phyloP scores from a whole-genome alignment of 2,113 vertebrate genomes.

The Thryonomys swinderianus region DNA sequence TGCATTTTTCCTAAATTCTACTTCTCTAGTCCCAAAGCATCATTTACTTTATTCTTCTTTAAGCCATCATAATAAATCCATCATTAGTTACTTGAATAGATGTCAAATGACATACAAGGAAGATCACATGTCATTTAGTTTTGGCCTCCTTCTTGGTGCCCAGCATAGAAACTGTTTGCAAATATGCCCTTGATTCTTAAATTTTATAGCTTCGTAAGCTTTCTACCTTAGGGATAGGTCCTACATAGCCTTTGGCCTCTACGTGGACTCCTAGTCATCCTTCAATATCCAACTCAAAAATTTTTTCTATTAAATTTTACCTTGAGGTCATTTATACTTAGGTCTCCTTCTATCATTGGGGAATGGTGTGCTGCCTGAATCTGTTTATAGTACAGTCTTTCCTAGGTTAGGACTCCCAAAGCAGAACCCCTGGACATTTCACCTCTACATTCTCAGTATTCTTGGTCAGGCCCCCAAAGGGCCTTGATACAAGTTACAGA shows the following conservation, averaged over 20 bases:
- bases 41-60: neutral
- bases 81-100: neutral
- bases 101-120: neutral
- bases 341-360: neutral
- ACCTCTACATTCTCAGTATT: neutral
- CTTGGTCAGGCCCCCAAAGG: neutral
- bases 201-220: neutral
- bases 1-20: neutral
- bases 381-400: neutral
- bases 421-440: neutral
- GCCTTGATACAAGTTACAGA: neutral
- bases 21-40: neutral
- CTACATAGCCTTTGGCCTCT: neutral
- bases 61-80: neutral
- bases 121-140: neutral
- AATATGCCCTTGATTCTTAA: neutral
- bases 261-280: neutral
- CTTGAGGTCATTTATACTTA: neutral
- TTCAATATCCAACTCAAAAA: neutral
- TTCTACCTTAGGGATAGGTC: neutral
- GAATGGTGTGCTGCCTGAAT: neutral
- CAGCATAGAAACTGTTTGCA: neutral
- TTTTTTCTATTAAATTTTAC: neutral
- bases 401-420: neutral
- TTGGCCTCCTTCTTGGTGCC: neutral